Base-by-base conservation (phyloP, 2,888 invertebrate species). In the Papilio protenor region DNA sequence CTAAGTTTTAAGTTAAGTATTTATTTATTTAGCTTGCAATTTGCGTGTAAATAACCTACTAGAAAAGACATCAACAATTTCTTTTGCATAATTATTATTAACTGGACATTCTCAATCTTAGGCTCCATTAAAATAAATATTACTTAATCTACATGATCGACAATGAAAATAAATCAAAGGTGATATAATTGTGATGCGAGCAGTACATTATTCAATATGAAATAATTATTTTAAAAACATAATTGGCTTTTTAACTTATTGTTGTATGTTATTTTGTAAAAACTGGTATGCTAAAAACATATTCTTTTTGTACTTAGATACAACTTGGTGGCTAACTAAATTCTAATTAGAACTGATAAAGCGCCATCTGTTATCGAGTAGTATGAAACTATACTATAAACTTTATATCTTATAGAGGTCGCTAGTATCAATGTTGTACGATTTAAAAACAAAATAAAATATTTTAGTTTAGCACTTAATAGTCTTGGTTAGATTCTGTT, bases 321-420 rank as follows among this genome's bases (percentile, higher is more conserved):
- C 14, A 45, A 14, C 18, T 5, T 45, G 14, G 49, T 14, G 11
- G 21, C 10, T 21, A 18, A 10, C 0, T 2, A 1, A 21, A 27
- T 27, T 69, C 61, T 74, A 6, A 47, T 75, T 23, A 27, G 85
- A 85, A 79, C 40, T 23, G 47, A 12, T 33, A 69, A 23, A 89
- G 78, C 88, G 90, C 90, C 92, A 90, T 89, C 93, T 93, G 81
- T 84, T 81, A 86, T 81, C 81, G 93, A 90, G 92, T 93, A 93
- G 93, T 89, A 27, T 2, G 8, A 64, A 81, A 81, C n/a, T 40
- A 16, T 45, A 6, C 18, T 11, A 71, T 12, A 10, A 47, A 40
- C 23, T 21, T 16, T 4, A 27, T 1, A 27, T 0, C 1, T 55
- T 78, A 84, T 79, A 88, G 89, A 87, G 87, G 90, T 85, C 92